Conservation (phyloP, 2,797 vertebrate genomes). For the Coendou prehensilis region DNA sequence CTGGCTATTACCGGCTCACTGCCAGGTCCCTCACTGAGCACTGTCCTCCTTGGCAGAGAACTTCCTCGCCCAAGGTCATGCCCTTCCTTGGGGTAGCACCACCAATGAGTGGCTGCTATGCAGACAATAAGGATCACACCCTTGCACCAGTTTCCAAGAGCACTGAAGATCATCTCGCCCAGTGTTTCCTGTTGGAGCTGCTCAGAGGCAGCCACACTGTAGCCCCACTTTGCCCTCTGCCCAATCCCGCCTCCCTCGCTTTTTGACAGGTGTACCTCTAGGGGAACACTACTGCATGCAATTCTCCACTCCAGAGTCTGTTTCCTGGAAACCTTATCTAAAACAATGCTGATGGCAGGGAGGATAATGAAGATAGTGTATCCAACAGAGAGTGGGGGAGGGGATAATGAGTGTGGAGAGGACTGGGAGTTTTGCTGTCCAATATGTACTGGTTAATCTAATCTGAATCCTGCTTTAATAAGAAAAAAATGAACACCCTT, state of each 20-base stretch:
- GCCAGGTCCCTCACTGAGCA: background rate
- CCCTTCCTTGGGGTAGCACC: rapidly evolving
- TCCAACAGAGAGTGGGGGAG: background rate
- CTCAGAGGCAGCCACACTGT: rapidly evolving
- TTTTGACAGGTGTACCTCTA: background rate
- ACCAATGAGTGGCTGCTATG: background rate
- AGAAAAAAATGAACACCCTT: background rate
- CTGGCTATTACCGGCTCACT: rapidly evolving
- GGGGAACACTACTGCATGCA: background rate
- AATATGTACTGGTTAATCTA: background rate
- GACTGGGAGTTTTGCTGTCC: background rate
- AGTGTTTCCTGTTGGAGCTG: background rate
- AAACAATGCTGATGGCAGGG: background rate
- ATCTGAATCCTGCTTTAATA: background rate
- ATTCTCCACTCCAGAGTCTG: background rate
- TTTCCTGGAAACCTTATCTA: slow-evolving; percentile 50
- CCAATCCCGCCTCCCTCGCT: background rate
- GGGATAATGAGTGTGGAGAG: background rate
- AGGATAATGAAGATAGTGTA: background rate
- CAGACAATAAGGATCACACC: background rate
- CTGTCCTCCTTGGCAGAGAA: background rate
- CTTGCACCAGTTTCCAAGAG: background rate
- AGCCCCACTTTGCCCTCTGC: background rate
- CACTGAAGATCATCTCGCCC: background rate
- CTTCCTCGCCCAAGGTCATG: background rate